Evolutionary conservation across 2,113 vertebrate genomes (phyloP), one percentile per base, ranked within the genome.

Genomic region (Coreoperca whiteheadi): DNA sequence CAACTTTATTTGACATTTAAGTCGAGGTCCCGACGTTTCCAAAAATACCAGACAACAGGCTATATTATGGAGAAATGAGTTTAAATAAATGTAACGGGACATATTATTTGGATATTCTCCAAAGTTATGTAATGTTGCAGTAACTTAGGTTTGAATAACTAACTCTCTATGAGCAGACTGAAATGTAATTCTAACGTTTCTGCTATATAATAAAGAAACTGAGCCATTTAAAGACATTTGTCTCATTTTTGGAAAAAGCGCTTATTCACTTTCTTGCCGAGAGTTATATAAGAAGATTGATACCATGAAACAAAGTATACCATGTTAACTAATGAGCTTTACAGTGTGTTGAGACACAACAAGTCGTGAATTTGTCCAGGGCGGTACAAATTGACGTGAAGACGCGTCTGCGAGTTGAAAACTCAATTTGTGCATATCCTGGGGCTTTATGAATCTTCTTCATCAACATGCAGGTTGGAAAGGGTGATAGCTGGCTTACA

Each of bases 1-100:
- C 25, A 71, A 83, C 23, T 46, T 61, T 59, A 65, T 82, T 65
- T 81, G 68, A 73, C 79, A 68, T 85, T 81, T 65, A 59, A 77
- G 70, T 71, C 59, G 20, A 56, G 25, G 46, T 34, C 2, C 57
- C 9, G 0, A 50, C 21, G 5, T 60, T 48, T 73, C 30, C 57
- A 50, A 54, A 74, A 77, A 81, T 41, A 81, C 51, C 41, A 66
- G 65, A 48, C 59, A 32, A 63, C 46, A n/a, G 14, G 15, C 7
- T 51, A 53, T 56, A 79, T 79, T 46, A 68, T 23, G 28, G 4
- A 48, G 8, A 73, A 73, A 73, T 71, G 11, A 21, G 50, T 25
- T 18, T 8, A 66, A 61, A 70, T 46, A 63, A 53, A 74, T 81
- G 15, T 11, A 71, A 39, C 21, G 10, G 1, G 60, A 73, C 30